Base-by-base conservation (phyloP, 1,140 invertebrate species). In the Aphelinus certus region DNA sequence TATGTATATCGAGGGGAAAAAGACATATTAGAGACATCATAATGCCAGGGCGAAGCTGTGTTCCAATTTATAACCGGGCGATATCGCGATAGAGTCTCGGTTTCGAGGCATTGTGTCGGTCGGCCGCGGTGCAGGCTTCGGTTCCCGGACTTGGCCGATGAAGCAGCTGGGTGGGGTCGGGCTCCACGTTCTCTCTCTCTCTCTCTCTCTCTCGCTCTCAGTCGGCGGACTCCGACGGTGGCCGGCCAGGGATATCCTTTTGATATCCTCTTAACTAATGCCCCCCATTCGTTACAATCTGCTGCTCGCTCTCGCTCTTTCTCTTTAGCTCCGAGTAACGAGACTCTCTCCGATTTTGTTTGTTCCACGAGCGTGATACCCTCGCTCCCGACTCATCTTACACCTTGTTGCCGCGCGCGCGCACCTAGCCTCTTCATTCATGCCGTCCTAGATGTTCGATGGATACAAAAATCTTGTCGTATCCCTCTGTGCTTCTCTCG, bases 201-300 rank as follows among this genome's bases (percentile, higher is more conserved):
- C 10, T 60, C 56, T 58, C 9, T 48, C 46, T 26, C 4, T 69
- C 56, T 67, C 45, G 42, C 64, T 51, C 62, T 43, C 55, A 9
- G 9, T 9, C 51, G 6, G 42, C 10, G 46, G 43, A 75, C 84
- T 85, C 26, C 78, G 82, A 86, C 83, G 86, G 86, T 88, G 86
- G 85, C 84, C 85, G 79, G 77, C 82, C 81, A 81, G 80, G 83
- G 79, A 84, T 87, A 87, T 87, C 84, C 85, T 87, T 87, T 88
- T 88, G 87, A 88, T 88, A 88, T 88, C 83, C 86, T 86, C 86
- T 88, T 88, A 88, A 88, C 86, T 88, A 88, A 88, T 88, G 85
- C 82, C 83, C 76, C 72, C 84, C 83, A 88, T 88, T 88, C 85
- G 81, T 88, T 88, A 87, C 85, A 82, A 83, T 64, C 67, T 65